Conservation (phyloP, 2,113 vertebrate genomes). For the Sigmodon hispidus region DNA sequence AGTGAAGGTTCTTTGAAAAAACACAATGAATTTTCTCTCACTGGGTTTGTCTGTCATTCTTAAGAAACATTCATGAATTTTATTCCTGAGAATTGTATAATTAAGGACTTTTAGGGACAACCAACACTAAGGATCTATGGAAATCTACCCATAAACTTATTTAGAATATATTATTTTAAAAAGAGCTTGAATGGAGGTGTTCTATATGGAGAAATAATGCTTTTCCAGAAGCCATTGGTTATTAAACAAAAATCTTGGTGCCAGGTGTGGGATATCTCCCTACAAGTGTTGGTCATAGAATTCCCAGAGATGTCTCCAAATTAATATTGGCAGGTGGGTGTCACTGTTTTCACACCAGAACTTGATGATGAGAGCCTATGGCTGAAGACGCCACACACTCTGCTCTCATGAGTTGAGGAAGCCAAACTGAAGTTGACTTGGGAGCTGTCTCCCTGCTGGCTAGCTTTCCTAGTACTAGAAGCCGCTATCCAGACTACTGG, state of each 20-base stretch:
- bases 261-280: not conserved
- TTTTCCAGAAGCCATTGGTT: not conserved
- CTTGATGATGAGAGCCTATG: not conserved
- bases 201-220: not conserved
- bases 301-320: not conserved
- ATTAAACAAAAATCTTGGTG: not conserved
- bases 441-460: not conserved
- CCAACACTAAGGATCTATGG: not conserved
- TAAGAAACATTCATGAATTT: slow-evolving; percentile 6
- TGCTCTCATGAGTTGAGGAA: not conserved
- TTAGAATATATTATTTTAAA: not conserved
- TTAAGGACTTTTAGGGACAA: not conserved
- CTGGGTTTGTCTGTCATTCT: slow-evolving; percentile 24
- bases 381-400: not conserved
- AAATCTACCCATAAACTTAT: not conserved
- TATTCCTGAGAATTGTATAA: not conserved
- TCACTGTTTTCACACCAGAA: not conserved
- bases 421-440: not conserved
- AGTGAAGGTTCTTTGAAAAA: not conserved
- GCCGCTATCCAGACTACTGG: too few species aligned
- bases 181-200: too few species aligned
- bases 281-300: not conserved
- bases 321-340: not conserved
- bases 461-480: not conserved
- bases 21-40: not conserved